Evolutionary conservation across 2,888 invertebrate species (phyloP).

Genomic region (Kryphioiulus occultus): DNA sequence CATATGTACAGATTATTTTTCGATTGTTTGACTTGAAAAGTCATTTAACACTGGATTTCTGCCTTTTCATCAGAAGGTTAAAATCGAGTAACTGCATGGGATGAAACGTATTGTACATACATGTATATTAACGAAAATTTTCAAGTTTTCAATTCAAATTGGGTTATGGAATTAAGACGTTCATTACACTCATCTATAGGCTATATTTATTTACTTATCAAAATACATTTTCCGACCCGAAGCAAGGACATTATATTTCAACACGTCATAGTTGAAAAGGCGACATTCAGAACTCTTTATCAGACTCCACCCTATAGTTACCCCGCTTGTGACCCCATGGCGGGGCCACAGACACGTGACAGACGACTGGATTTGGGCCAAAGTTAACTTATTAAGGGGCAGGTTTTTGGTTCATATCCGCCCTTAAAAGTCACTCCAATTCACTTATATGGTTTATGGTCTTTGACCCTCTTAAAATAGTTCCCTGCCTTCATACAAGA

Average conservation of each 20-base stretch:
- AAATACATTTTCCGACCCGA: not conserved
- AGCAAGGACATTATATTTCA: not conserved
- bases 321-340: not conserved
- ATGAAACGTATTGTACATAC: too few relatives aligned
- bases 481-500: not conserved
- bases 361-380: slow-evolving; percentile 23
- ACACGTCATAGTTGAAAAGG: not conserved
- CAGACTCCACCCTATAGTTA: not conserved
- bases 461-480: not conserved
- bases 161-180: not conserved
- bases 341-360: not conserved
- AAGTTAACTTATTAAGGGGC: slow-evolving; percentile 11
- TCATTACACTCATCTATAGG: too few relatives aligned
- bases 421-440: slow-evolving; percentile 8
- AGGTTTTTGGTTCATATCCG: slow-evolving; percentile 7
- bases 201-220: too few relatives aligned
- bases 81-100: too few relatives aligned
- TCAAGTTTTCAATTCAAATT: not conserved
- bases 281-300: not conserved
- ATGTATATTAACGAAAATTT: too few relatives aligned
- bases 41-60: too few relatives aligned
- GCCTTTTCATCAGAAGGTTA: too few relatives aligned
- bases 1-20: too few relatives aligned
- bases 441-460: not conserved
- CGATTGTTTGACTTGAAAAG: too few relatives aligned